These are phyloP conservation scores for Heteromormyrus szaboi DNA, from an alignment of 2,797 vertebrate genomes.

Conservation along the genomic window DNA sequence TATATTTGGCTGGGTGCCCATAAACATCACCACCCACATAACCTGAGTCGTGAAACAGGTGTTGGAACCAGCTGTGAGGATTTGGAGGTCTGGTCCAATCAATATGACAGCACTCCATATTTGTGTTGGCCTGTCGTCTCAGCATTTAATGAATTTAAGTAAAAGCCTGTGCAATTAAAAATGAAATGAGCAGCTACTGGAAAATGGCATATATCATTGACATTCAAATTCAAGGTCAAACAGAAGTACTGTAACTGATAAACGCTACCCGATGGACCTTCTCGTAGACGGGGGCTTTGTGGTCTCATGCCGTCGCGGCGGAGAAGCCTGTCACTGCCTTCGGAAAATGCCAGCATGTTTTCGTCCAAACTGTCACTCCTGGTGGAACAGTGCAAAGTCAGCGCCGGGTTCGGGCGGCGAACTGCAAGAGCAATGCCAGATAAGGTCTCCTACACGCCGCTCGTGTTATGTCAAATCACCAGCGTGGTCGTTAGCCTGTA, in stretches of 20 bases:
- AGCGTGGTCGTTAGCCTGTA: neutral
- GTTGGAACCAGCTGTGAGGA: constrained; percentile 8
- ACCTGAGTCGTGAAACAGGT: neutral
- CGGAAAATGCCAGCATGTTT: neutral
- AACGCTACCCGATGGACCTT: neutral
- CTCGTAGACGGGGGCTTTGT: neutral
- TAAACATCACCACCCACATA: neutral
- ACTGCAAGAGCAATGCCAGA: neutral
- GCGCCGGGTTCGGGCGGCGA: neutral
- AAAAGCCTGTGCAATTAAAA: neutral
- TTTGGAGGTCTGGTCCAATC: neutral
- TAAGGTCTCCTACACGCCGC: neutral
- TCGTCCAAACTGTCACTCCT: neutral
- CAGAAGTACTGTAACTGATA: neutral
- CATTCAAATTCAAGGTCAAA: neutral
- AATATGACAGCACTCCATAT: neutral
- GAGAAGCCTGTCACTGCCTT: neutral
- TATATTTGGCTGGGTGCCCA: neutral
- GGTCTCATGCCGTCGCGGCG: neutral
- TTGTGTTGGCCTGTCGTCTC: neutral
- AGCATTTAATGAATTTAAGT: neutral
- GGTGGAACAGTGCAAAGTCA: neutral
- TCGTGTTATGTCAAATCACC: neutral
- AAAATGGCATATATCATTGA: neutral
- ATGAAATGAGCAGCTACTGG: neutral